These are phyloP conservation scores for Gortyna flavago DNA, from an alignment of 2,888 invertebrate genomes.

Conservation along the genomic window DNA sequence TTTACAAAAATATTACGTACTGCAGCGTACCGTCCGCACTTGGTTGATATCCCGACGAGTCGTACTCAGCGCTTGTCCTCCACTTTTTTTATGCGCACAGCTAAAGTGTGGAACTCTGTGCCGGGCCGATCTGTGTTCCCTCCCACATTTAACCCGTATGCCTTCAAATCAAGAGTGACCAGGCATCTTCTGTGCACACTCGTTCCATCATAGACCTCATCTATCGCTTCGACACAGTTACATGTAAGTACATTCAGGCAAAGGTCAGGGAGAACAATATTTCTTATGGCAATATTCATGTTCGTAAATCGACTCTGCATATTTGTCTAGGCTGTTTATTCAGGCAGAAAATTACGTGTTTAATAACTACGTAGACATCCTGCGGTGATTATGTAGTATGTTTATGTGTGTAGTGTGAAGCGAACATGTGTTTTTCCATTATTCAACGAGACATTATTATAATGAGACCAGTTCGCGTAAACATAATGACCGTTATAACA, in stretches of 20 bases:
- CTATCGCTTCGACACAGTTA: no score
- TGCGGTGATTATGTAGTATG: neutral
- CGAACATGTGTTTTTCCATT: conserved; percentile 3
- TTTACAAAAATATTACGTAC: neutral
- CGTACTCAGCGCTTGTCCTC: neutral
- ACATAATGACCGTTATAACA: conserved; percentile 6
- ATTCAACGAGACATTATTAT: conserved; percentile 27
- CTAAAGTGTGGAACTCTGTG: neutral
- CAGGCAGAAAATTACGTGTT: neutral
- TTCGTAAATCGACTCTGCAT: neutral
- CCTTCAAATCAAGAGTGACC: neutral
- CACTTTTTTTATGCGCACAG: neutral
- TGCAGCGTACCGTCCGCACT: neutral
- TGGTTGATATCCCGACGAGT: neutral
- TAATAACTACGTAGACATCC: conserved; percentile 4
- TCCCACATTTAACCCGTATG: neutral
- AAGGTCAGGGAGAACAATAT: neutral
- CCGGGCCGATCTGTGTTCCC: neutral
- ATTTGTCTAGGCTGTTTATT: neutral
- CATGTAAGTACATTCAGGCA: neutral
- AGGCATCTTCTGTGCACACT: neutral
- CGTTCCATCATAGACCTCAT: neutral
- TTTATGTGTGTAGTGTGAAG: neutral
- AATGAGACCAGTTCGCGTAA: conserved; percentile 19
- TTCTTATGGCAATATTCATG: neutral